Conservation (phyloP, 2,113 vertebrate genomes). For the Otus sunia region DNA sequence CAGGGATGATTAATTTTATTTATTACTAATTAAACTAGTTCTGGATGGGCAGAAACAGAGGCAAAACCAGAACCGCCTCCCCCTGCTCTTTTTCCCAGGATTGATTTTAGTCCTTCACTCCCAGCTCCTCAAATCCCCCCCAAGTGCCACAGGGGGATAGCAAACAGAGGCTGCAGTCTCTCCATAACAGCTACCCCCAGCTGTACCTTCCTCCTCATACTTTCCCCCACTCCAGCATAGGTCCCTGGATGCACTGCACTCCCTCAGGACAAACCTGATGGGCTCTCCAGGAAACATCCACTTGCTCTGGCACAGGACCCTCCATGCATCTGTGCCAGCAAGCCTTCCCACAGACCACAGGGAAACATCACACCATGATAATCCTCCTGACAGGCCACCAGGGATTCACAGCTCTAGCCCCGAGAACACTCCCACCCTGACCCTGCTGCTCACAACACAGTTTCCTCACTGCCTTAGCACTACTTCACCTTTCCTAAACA, state of each 20-base stretch:
- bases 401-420: fast-evolving
- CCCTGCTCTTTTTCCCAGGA: fast-evolving
- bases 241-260: fast-evolving
- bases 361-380: fast-evolving
- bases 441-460: fast-evolving
- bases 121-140: too few relatives aligned
- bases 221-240: background rate
- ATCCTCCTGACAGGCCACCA: background rate
- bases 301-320: too few relatives aligned
- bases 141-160: fast-evolving
- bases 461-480: fast-evolving
- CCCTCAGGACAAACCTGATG: fast-evolving
- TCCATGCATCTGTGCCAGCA: fast-evolving
- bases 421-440: fast-evolving
- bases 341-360: background rate
- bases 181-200: too few relatives aligned
- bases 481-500: background rate
- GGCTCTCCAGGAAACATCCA: too few relatives aligned
- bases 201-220: fast-evolving
- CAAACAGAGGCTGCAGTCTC: fast-evolving
- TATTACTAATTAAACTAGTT: background rate
- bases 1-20: fast-evolving
- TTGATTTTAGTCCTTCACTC: fast-evolving
- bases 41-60: background rate
- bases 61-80: fast-evolving